Evolutionary conservation across 2,797 vertebrate species (phyloP).

Genomic region (Xenentodon cancila): DNA sequence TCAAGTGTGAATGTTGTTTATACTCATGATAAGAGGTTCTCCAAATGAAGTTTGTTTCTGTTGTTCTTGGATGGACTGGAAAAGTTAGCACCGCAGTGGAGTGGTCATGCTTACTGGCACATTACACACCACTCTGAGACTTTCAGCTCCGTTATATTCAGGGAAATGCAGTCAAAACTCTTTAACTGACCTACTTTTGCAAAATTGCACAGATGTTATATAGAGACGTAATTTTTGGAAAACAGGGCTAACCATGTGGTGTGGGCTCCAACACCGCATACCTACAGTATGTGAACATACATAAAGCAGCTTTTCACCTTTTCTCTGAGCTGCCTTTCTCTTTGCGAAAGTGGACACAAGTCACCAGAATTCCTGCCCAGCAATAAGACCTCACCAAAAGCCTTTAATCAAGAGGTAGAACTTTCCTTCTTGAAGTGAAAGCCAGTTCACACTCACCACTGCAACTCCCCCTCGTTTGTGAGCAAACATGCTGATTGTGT

Average conservation of each 20-base stretch:
- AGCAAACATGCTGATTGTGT: constrained; percentile 46
- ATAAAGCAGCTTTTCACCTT: constrained; percentile 72
- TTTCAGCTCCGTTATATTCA: constrained; percentile 45
- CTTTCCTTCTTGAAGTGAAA: constrained; percentile 47
- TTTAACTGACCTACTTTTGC: constrained; percentile 81
- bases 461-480: constrained; percentile 32
- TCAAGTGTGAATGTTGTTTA: not conserved
- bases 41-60: constrained; percentile 13
- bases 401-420: constrained; percentile 18
- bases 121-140: constrained; percentile 42
- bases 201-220: constrained; percentile 72
- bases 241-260: constrained; percentile 42
- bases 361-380: constrained; percentile 42
- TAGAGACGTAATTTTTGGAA: constrained; percentile 58
- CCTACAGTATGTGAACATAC: constrained; percentile 73
- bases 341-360: constrained; percentile 70
- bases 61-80: constrained; percentile 30
- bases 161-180: constrained; percentile 53
- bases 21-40: constrained; percentile 11
- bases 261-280: constrained; percentile 53
- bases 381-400: constrained; percentile 41
- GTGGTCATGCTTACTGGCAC: constrained; percentile 33
- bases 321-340: constrained; percentile 72
- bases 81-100: constrained; percentile 31
- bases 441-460: constrained; percentile 44